Base-by-base conservation (phyloP, 2,888 invertebrate genomes). In the Aelia acuminata region DNA sequence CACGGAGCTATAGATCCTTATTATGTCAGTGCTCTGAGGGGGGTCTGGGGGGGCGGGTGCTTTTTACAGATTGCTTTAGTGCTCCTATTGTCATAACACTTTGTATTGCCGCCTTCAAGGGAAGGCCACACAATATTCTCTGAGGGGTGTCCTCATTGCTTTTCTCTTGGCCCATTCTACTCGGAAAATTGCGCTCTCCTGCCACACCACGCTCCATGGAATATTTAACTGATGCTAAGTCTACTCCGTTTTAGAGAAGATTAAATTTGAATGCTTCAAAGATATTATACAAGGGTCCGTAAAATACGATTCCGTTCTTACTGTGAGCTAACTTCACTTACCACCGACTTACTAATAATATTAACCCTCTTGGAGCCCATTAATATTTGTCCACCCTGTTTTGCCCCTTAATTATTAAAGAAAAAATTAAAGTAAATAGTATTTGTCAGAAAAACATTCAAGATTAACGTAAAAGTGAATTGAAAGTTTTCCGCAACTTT, bases 21-120 rank as follows among this genome's bases (percentile, higher is more conserved):
- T 80, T 80, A 80, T n/a, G 80, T 80, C n/a, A 80, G 20, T n/a
- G n/a, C n/a, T n/a, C n/a, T n/a, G n/a, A 0, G 22, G n/a, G 39
- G 8, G 70, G 75, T 10, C 4, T 20, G 39, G 39, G 13, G 80
- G 43, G 43, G 43, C 22, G 43, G 47, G 43, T 3, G 11, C 43
- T 80, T 80, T 80, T 80, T 80, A 80, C 80, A 80, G 31, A 80
- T 80, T 80, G 80, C 80, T 47, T 47, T 43, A 80, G 80, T 47
- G n/a, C 80, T n/a, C 39, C n/a, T n/a, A n/a, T 43, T 47, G 80
- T 80, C 80, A 80, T 80, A 80, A 80, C 80, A 43, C 80, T 43
- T 80, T 80, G 80, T 80, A 80, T 43, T 43, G n/a, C 75, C 39
- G 35, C 18, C 35, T 31, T 39, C n/a, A 35, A 39, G 35, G 75